Conservation (phyloP, 2,888 invertebrate species). For the Tetramorium bicarinatum region DNA sequence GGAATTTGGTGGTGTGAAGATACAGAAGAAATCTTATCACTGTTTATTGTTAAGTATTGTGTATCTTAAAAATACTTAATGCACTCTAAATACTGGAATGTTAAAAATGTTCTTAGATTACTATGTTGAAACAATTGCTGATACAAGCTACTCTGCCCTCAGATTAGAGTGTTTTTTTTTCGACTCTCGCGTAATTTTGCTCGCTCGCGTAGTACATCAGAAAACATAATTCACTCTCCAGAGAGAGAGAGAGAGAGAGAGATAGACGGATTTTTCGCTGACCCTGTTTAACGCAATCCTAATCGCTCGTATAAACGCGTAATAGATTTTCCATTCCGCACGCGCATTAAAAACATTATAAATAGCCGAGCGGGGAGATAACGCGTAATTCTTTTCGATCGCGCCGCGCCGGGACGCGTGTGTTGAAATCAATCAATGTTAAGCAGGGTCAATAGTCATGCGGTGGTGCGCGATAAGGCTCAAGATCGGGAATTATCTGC, state of each 20-base stretch:
- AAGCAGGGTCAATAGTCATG: conserved; percentile 69
- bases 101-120: no score
- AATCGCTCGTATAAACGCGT: conserved; percentile 46
- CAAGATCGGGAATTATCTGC: conserved; percentile 62
- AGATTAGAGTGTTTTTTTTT: not conserved
- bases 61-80: no score
- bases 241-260: not conserved
- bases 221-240: conserved; percentile 36
- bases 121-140: no score
- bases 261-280: conserved; percentile 37
- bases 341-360: conserved; percentile 46
- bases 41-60: no score
- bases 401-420: conserved; percentile 34
- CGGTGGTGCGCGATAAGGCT: conserved; percentile 56
- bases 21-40: no score
- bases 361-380: conserved; percentile 46
- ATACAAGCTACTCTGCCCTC: no score
- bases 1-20: no score
- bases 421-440: conserved; percentile 68
- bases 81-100: no score
- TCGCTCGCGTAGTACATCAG: conserved; percentile 17
- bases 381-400: conserved; percentile 57
- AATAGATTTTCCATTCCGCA: conserved; percentile 45
- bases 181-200: not conserved
- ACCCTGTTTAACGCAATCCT: conserved; percentile 49